A percentile compares a stretch with the other conserved stretches of the same genome.
These are phyloP conservation scores for Lithophane semibrunnea DNA, from an alignment of 2,888 invertebrate species.

Conservation along the genomic window DNA sequence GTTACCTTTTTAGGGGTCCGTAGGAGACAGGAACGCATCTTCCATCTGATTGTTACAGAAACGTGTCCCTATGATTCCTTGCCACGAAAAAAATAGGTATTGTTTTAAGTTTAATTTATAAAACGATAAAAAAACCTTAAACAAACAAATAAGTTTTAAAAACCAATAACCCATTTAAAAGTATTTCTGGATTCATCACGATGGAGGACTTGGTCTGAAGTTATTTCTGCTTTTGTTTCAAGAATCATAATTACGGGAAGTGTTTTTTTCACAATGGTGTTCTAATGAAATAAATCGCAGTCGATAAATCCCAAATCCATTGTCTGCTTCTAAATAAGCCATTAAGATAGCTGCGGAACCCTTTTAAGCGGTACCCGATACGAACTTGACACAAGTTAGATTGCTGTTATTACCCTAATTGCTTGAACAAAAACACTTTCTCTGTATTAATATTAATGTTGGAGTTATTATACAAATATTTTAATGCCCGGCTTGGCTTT, in stretches of 20 bases:
- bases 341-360: constrained; percentile 23
- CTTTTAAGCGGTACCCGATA: not conserved
- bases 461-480: constrained; percentile 62
- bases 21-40: not conserved
- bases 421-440: constrained; percentile 73
- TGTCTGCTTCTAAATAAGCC: not conserved
- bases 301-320: not conserved
- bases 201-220: no score
- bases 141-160: no score
- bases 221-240: no score
- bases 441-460: constrained; percentile 69
- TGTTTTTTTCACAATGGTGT: not conserved
- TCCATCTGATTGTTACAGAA: not conserved
- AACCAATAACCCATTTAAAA: not conserved
- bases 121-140: no score
- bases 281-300: not conserved
- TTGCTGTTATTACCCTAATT: constrained; percentile 69
- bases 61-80: no score
- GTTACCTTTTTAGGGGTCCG: constrained; percentile 38
- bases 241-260: no score
- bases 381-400: constrained; percentile 45
- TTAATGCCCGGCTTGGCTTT: constrained; percentile 52
- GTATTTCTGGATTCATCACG: not conserved
- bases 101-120: not conserved
- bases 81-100: not conserved